Conservation (phyloP, 1,140 invertebrate genomes). For the Heliconius hermathena region DNA sequence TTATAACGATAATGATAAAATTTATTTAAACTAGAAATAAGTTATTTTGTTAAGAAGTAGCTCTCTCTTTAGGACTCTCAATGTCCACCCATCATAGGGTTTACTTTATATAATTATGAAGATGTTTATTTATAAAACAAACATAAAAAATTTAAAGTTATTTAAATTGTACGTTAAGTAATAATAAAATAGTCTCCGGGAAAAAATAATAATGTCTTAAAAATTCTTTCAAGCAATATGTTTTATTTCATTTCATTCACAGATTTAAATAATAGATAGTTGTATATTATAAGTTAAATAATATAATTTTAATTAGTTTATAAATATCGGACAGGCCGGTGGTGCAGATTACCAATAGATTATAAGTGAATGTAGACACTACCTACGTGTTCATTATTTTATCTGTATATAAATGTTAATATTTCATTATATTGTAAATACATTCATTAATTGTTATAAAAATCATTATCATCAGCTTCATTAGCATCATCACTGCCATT, state of each 20-base stretch:
- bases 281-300: constrained; percentile 20
- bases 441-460: constrained; percentile 8
- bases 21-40: not conserved
- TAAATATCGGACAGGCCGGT: constrained; percentile 67
- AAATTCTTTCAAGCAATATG: not conserved
- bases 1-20: not conserved
- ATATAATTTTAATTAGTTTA: constrained; percentile 41
- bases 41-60: not conserved
- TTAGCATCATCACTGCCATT: constrained; percentile 16
- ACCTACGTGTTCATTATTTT: constrained; percentile 71
- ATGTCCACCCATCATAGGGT: not conserved
- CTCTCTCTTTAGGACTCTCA: not conserved
- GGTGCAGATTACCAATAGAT: constrained; percentile 80
- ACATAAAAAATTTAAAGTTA: not conserved
- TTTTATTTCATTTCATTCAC: not conserved
- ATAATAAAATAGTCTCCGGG: not conserved
- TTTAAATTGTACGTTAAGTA: not conserved
- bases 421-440: constrained; percentile 31
- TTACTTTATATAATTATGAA: not conserved
- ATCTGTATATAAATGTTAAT: constrained; percentile 54
- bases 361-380: constrained; percentile 58
- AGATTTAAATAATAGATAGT: constrained; percentile 7
- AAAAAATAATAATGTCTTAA: not conserved
- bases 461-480: constrained; percentile 16
- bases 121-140: not conserved